Evolutionary conservation across 2,888 invertebrate species (phyloP), one percentile per base, ranked within the genome.

Genomic region (Tholera decimalis): DNA sequence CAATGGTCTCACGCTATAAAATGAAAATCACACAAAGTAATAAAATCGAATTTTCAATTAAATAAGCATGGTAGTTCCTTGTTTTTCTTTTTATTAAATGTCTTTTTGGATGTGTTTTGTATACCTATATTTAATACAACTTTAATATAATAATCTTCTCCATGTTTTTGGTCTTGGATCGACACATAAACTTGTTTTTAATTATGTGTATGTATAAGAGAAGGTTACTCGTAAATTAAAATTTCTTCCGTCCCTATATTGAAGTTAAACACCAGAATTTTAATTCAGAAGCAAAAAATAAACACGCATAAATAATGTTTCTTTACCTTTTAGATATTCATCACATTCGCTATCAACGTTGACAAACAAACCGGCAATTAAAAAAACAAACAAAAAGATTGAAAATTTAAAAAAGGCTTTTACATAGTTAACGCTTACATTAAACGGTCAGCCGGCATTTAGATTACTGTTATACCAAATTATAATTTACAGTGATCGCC

Each of bases 371-470:
- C 55, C 49, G 57, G 55, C 68, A 77, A 80, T 80, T 79, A 77
- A 76, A 77, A 83, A 59, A 62, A 69, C 60, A 83, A 83, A 82
- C 74, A 76, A 78, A 78, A 73, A 66, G 73, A 73, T 55, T 60
- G 66, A 65, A 69, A 70, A 64, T 80, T 58, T 73, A 79, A 81
- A 66, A 78, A 79, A 62, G 33, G 60, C 58, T 81, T 79, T 83
- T 67, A 73, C 76, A 73, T 81, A 79, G 76, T 83, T 75, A 72
- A 77, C 75, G 80, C 73, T 79, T 70, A 76, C 78, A 80, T 71
- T 80, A 79, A 82, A 76, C 77, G 65, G 75, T 66, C 66, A 69
- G 71, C 58, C 66, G 77, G 73, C 79, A 79, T 83, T 84, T 78
- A 81, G 75, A 80, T 84, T 72, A 80, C 69, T 68, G 67, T 68